Conservation (phyloP, 2,888 invertebrate genomes). For the Rotaria magnacalcarata region DNA sequence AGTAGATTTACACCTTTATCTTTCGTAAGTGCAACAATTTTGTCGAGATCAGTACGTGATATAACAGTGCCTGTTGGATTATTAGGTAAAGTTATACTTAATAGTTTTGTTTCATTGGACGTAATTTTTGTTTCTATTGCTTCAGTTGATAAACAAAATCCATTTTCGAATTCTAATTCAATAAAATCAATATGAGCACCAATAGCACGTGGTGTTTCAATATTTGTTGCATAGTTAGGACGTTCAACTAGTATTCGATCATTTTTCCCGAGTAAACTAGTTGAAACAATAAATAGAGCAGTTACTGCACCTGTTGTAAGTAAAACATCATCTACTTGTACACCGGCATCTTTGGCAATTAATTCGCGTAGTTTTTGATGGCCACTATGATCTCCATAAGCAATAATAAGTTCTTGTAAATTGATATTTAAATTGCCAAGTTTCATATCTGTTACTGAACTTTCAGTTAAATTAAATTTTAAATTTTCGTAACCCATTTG, state of each 20-base stretch:
- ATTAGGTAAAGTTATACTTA: neutral
- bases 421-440: neutral
- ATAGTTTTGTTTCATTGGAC: neutral
- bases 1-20: neutral
- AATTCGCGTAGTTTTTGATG: neutral
- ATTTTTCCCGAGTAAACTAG: neutral
- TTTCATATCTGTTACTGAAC: neutral
- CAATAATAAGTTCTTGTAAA: neutral
- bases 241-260: neutral
- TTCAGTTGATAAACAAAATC: neutral
- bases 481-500: neutral
- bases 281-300: slow-evolving; percentile 1
- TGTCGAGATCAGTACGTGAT: neutral
- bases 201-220: slow-evolving; percentile 14
- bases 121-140: neutral
- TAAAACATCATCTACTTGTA: neutral
- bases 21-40: neutral
- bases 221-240: neutral
- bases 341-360: slow-evolving; percentile 8
- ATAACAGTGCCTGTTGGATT: neutral
- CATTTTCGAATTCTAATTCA: neutral
- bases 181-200: neutral
- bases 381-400: neutral
- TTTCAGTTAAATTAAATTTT: neutral
- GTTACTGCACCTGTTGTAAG: neutral